Evolutionary conservation across 2,888 invertebrate genomes (phyloP).

Genomic region (Noctua fimbriata): DNA sequence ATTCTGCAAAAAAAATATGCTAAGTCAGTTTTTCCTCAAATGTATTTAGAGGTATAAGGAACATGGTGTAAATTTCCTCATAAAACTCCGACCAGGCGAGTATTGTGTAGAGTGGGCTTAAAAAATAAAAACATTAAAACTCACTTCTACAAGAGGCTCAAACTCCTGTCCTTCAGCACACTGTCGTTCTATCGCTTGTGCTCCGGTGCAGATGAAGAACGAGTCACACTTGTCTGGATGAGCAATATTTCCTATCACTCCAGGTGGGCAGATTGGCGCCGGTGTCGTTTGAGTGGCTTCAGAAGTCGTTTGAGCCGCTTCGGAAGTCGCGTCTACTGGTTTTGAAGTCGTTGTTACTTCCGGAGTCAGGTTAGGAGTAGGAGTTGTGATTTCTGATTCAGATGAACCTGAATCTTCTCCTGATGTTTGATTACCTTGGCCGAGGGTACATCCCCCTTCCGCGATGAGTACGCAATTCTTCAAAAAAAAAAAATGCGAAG

Average conservation of each 20-base stretch:
- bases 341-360: neutral
- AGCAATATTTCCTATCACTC: slow-evolving; percentile 65
- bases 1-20: too few species aligned
- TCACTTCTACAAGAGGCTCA: neutral
- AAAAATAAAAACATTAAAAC: too few species aligned
- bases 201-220: slow-evolving; percentile 56
- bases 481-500: too few species aligned
- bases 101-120: too few species aligned
- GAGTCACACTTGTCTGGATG: slow-evolving; percentile 68
- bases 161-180: slow-evolving; percentile 8
- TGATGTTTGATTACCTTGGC: neutral
- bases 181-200: neutral
- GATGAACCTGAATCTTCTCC: slow-evolving; percentile 3
- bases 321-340: slow-evolving; percentile 33
- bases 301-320: slow-evolving; percentile 55
- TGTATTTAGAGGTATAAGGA: too few species aligned
- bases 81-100: too few species aligned
- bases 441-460: slow-evolving; percentile 35
- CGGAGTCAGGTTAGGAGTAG: neutral
- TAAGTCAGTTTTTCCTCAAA: too few species aligned
- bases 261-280: slow-evolving; percentile 62
- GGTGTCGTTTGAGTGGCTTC: slow-evolving; percentile 11
- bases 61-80: too few species aligned
- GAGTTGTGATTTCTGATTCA: neutral
- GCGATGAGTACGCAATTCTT: too few species aligned